Evolutionary conservation across 2,113 vertebrate species (phyloP).

Genomic region (Microtus montanus): DNA sequence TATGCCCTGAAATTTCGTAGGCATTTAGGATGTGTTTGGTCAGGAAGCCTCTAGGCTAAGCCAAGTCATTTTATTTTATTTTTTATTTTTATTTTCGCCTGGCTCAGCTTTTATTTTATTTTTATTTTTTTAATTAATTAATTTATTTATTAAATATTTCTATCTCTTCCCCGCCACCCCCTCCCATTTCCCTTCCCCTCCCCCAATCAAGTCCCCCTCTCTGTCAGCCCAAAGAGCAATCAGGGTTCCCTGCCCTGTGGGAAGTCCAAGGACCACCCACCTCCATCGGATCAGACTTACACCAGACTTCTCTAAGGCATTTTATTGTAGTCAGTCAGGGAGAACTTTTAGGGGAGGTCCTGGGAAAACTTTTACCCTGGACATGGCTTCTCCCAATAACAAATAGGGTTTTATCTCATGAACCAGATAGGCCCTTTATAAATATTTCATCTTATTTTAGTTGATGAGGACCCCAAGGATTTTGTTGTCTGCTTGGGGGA

Average conservation of each 20-base stretch:
- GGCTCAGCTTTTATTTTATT: no score
- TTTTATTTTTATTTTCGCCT: no score
- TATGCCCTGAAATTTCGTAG: no score
- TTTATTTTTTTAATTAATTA: no score
- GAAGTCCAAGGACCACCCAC: no score
- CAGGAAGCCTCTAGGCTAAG: not conserved
- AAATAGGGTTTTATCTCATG: not conserved
- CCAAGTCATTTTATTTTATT: not conserved
- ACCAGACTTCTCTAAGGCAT: not conserved
- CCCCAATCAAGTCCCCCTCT: no score
- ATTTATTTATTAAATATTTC: no score
- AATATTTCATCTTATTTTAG: constrained; percentile 34
- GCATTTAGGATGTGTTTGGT: not conserved
- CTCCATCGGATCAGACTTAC: no score
- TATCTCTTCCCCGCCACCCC: accelerated
- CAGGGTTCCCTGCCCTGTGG: no score
- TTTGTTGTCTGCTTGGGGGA: not conserved
- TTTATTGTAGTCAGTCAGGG: not conserved
- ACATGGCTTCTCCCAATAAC: not conserved
- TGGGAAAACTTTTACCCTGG: not conserved
- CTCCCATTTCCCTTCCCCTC: no score
- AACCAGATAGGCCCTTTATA: not conserved
- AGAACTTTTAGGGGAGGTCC: not conserved
- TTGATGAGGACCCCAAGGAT: not conserved
- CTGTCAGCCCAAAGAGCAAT: no score